These are phyloP conservation scores for Poeciliopsis prolifica DNA, from an alignment of 2,113 vertebrate species.

Conservation along the genomic window DNA sequence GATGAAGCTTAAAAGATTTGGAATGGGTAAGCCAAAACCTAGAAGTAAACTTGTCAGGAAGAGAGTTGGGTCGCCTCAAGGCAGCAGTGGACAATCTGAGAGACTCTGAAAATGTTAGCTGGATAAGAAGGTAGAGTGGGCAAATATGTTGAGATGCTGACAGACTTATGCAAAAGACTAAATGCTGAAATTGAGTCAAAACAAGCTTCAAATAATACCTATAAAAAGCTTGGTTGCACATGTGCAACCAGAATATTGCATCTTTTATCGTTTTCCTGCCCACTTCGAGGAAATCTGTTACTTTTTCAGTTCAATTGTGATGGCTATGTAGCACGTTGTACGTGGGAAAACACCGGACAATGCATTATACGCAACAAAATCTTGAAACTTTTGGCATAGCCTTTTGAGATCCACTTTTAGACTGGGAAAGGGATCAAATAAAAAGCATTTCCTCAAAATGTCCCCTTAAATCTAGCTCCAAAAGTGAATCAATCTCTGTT, in stretches of 20 bases:
- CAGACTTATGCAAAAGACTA: too few species aligned
- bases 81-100: too few species aligned
- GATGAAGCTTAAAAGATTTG: too few species aligned
- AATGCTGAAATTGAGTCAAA: too few species aligned
- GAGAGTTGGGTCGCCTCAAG: too few species aligned
- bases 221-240: neutral
- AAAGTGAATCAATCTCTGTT: neutral
- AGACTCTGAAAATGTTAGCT: neutral
- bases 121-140: neutral
- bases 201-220: neutral
- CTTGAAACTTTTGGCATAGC: neutral
- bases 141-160: neutral
- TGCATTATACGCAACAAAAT: neutral
- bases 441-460: neutral
- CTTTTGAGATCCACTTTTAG: neutral
- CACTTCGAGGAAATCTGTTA: neutral
- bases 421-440: neutral
- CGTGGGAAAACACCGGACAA: neutral
- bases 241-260: neutral
- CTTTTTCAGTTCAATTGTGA: neutral
- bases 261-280: neutral
- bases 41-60: too few species aligned
- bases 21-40: too few species aligned
- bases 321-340: neutral
- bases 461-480: neutral